Base-by-base conservation (phyloP, 2,888 invertebrate species). In the Venusia cambrica region DNA sequence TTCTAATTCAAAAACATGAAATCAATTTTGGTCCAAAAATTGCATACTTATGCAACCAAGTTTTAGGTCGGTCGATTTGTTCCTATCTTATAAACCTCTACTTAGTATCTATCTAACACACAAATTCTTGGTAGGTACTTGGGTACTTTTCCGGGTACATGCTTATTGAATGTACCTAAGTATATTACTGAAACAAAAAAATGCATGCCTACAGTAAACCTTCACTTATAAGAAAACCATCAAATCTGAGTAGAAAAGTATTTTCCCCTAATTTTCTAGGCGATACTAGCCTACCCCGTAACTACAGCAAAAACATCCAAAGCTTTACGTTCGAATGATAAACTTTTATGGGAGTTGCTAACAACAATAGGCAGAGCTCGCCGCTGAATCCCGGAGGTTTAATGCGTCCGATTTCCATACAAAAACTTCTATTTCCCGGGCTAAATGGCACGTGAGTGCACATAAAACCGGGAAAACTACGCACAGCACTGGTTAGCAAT, bases 351-450 rank as follows among this genome's bases (percentile, higher is more conserved):
- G 62, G 69, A 65, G 72, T 77, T 78, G 71, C 68, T 73, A 76
- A 71, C 70, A 72, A 81, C 77, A 78, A 81, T 77, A 77, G 80
- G 72, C 76, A 52, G 66, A 61, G 63, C 69, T 60, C 68, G 66
- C 66, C 68, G 63, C 66, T 69, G 63, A 60, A 57, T 49, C 67
- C 69, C 68, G 69, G 68, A 59, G 68, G 69, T 71, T 79, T 81
- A 81, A 74, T 78, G 76, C 83, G 77, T 80, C 81, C 81, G 79
- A 87, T 84, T 85, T 83, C 73, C 84, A 84, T 87, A 77, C 79
- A 85, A 84, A 84, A 85, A 83, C 85, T 83, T 77, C 83, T 78
- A 87, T 85, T 87, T 87, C 87, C 87, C 79, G 75, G 60, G 54
- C 74, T 83, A 87, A 85, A 87, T 87, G 87, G 76, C 79, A 83